These are phyloP conservation scores for Tetranychus piercei DNA, from an alignment of 2,888 invertebrate genomes.

Conservation along the genomic window DNA sequence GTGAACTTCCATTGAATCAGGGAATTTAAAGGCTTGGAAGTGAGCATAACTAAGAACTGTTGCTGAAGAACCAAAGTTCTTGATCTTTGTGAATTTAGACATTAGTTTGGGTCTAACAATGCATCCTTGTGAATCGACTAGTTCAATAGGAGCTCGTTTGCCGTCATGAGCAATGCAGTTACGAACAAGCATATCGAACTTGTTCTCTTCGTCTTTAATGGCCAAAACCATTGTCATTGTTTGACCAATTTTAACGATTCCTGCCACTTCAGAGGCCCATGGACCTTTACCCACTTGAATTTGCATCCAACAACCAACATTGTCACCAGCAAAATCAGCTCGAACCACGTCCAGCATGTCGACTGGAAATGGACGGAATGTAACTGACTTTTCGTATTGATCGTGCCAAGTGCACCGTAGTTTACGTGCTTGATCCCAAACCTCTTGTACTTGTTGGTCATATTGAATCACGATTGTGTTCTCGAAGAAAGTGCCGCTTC, in stretches of 20 bases:
- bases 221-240: slow-evolving; percentile 93
- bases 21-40: slow-evolving; percentile 87
- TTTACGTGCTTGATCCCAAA: slow-evolving; percentile 84
- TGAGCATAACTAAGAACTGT: slow-evolving; percentile 77
- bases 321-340: slow-evolving; percentile 83
- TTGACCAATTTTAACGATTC: slow-evolving; percentile 80
- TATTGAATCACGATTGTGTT: slow-evolving; percentile 83
- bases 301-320: slow-evolving; percentile 93
- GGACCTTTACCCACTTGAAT: slow-evolving; percentile 51
- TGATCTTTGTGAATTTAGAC: slow-evolving; percentile 82
- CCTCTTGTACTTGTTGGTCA: slow-evolving; percentile 49
- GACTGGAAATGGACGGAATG: slow-evolving; percentile 80
- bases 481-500: slow-evolving; percentile 78
- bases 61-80: slow-evolving; percentile 80
- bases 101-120: slow-evolving; percentile 76
- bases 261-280: slow-evolving; percentile 85
- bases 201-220: slow-evolving; percentile 81
- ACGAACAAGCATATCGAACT: slow-evolving; percentile 82
- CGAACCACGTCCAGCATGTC: slow-evolving; percentile 87
- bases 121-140: slow-evolving; percentile 79
- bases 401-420: slow-evolving; percentile 85
- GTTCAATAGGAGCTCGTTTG: slow-evolving; percentile 72
- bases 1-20: slow-evolving; percentile 87
- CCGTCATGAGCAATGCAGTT: slow-evolving; percentile 89
- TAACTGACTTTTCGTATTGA: slow-evolving; percentile 82